These are phyloP conservation scores for Scomberomorus guttatus DNA, from an alignment of 2,797 vertebrate species.

Conservation along the genomic window DNA sequence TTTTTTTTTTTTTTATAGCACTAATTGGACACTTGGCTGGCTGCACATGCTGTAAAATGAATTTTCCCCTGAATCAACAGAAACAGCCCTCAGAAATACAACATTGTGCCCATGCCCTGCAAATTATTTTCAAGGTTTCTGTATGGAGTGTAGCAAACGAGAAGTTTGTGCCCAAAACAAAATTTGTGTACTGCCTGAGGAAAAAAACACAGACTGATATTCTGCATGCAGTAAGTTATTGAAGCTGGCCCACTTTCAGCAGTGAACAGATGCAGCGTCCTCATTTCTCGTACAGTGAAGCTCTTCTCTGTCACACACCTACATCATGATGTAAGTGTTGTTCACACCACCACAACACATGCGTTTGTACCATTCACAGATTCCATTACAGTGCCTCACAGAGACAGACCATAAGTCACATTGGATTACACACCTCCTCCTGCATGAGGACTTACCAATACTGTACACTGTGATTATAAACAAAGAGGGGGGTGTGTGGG, in stretches of 20 bases:
- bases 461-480: constrained; percentile 29
- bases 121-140: constrained; percentile 55
- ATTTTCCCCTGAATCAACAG: constrained; percentile 80
- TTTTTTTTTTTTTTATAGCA: constrained; percentile 41
- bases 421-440: constrained; percentile 49
- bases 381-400: constrained; percentile 52
- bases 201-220: constrained; percentile 10
- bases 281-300: constrained; percentile 53
- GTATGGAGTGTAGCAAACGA: constrained; percentile 7
- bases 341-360: constrained; percentile 72
- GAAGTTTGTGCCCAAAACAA: constrained; percentile 31
- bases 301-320: constrained; percentile 74
- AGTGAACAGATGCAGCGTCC: constrained; percentile 62
- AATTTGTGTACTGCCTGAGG: constrained; percentile 28
- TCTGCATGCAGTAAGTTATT: constrained; percentile 24
- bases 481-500: constrained; percentile 28
- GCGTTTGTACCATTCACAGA: constrained; percentile 71
- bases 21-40: constrained; percentile 80
- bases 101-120: constrained; percentile 35
- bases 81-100: constrained; percentile 68
- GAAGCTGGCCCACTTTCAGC: constrained; percentile 62
- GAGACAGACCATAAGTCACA: constrained; percentile 61
- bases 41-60: constrained; percentile 72
- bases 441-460: constrained; percentile 40
- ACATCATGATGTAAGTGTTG: constrained; percentile 79